Evolutionary conservation across 2,888 invertebrate species (phyloP), one percentile per base, ranked within the genome.

Genomic region (Torymus auratus): DNA sequence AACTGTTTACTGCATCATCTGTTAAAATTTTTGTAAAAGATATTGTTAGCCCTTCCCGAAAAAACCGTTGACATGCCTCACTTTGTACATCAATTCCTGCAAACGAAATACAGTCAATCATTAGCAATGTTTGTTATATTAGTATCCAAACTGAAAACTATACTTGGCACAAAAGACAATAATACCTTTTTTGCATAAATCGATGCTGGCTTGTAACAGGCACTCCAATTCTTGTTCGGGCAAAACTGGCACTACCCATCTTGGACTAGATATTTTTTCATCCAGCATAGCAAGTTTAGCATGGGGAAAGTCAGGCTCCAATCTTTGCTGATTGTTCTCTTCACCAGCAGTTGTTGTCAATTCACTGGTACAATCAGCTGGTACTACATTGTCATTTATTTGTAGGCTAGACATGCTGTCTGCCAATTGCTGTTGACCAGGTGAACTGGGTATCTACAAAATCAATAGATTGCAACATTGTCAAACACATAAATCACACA

Each of bases 191-290:
- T 94, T 93, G 88, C 97, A 96, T 84, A 98, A 93, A 86, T 96
- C 96, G 86, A 97, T 97, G 84, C 98, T 95, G 85, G 97, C 96
- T 91, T 96, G 95, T 83, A 99, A 92, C 85, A 99, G 93, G 88
- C 96, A 95, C 92, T 98, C 98, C 86, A 99, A 92, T 91, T 99
- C 98, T 92, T 98, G 98, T 88, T 98, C 98, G 13, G 99, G 98
- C 88, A 99, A 92, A 73, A 99, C 99, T 55, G 99, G 99, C 72
- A 99, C 98, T 83, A 99, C 97, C 99, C 99, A 99, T 88, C 98
- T 94, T 80, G 98, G 96, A 92, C 96, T 96, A 87, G 97, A 97
- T 90, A 99, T 98, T 94, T 98, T 98, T 91, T 98, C 98, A 92
- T 98, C 98, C 87, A 99, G 93, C 86, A 96, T 95, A 85, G 95